These are phyloP conservation scores for Sitodiplosis mosellana DNA, from an alignment of 1,140 invertebrate species.

Conservation along the genomic window DNA sequence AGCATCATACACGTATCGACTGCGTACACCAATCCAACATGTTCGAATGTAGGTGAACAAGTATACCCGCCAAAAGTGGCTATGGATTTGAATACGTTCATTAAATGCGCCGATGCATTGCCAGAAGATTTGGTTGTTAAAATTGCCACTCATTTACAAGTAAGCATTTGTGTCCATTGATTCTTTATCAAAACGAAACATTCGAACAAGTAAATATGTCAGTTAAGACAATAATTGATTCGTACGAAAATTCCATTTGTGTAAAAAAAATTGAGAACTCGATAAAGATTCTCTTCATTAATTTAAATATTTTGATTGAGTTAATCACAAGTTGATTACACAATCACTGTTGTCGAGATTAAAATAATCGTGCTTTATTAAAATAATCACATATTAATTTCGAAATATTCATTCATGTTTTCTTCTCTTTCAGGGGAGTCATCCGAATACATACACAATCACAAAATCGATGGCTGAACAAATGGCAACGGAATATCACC, in stretches of 20 bases:
- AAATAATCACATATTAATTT: too few species aligned
- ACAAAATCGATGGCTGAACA: constrained; percentile 74
- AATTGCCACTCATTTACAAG: constrained; percentile 32
- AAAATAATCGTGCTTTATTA: too few species aligned
- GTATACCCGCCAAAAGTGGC: constrained; percentile 43
- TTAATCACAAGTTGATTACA: too few species aligned
- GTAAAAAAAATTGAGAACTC: neutral
- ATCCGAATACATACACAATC: constrained; percentile 77
- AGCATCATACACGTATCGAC: constrained; percentile 74
- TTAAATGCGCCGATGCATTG: constrained; percentile 37
- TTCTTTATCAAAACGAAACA: too few species aligned
- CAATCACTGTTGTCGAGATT: too few species aligned
- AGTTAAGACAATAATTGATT: too few species aligned
- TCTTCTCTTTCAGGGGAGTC: constrained; percentile 38
- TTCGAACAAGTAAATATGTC: too few species aligned
- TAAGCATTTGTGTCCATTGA: constrained; percentile 10
- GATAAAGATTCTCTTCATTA: neutral
- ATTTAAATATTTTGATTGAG: neutral
- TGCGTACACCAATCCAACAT: constrained; percentile 69
- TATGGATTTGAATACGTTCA: constrained; percentile 38
- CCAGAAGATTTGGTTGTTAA: constrained; percentile 36
- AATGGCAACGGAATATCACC: constrained; percentile 40
- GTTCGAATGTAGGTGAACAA: constrained; percentile 43
- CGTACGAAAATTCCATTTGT: too few species aligned
- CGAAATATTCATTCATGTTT: neutral